Base-by-base conservation (phyloP, 2,888 invertebrate genomes). In the Drosophila affinis region DNA sequence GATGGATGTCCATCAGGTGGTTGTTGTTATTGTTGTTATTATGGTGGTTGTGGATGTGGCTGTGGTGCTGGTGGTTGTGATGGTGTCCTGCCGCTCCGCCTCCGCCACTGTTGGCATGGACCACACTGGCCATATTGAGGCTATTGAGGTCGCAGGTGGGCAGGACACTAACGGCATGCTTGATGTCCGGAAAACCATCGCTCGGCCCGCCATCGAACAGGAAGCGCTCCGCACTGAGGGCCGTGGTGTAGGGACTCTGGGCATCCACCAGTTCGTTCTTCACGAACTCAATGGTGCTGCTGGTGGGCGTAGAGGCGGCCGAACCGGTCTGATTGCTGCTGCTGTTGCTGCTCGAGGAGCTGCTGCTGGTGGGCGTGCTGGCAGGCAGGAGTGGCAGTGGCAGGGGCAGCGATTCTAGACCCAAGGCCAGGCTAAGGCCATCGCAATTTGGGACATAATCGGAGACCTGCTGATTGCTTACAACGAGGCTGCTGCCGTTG, bases 171-270 rank as follows among this genome's bases (percentile, higher is more conserved):
- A 90, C 90, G 10, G 90, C 91, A 71, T 92, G 91, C 75, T 92
- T 92, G 55, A 90, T 90, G 53, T 92, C 92, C 27, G 91, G 89
- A 60, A 87, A 91, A 32, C 86, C 89, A 47, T 92, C 91, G 75
- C 89, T 90, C 24, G 84, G 89, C 80, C 24, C 24, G 4, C 24
- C 24, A 24, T 92, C 92, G 74, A 92, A 92, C 27, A 92, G 83
- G 71, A 92, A 92, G 10, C 92, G 89, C 75, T 92, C 91, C n/a
- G 92, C 91, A 67, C 92, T 92, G 62, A 92, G 83, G 39, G 91
- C 91, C 6, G 91, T 92, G 53, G 92, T 92, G 53, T 92, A 92
- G 21, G 92, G 92, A 62, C 92, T 91, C 75, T 91, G 91, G 14
- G 91, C 90, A 72, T 92, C 92, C 53, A 90, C 90, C 47, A 92